Evolutionary conservation across 2,888 invertebrate species (phyloP), one percentile per base, ranked within the genome.

Genomic region (Autographa gamma): DNA sequence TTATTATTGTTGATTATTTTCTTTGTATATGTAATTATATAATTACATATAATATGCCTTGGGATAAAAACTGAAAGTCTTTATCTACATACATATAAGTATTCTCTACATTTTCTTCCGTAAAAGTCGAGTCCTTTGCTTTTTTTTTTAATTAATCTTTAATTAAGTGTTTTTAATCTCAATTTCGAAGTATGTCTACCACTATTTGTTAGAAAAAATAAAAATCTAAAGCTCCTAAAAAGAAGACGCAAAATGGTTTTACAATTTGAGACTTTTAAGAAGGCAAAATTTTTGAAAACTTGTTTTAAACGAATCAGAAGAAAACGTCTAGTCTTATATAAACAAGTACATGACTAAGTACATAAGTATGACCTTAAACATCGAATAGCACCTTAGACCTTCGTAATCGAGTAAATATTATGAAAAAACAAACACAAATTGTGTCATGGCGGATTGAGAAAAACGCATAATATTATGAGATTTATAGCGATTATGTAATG

Each of bases 401-500:
- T 52, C 64, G 66, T 77, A 83, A 82, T 77, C 38, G 58, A 38
- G 73, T 67, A 77, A 79, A 77, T 63, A 79, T 76, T 66, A 31
- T 52, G 18, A 66, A 78, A 81, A 83, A 83, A 78, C 76, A 71
- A 80, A 82, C 71, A 76, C 11, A n/a, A 43, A 77, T 71, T 69
- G 79, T 82, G 81, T 78, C 81, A 84, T 78, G 77, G 74, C 31
- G 65, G 68, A 71, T 73, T 69, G 74, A 73, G 76, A 73, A 74
- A 81, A 77, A 78, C 77, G 68, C 63, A 52, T 78, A 73, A 79
- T 34, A 4, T 54, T 67, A 60, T 66, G 58, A 69, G 73, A 68
- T 78, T 76, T 73, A 78, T 66, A 11, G 11, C 63, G 69, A 78
- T 70, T 78, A 62, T 16, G 16, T 74, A 70, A 78, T 66, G 61